A percentile compares a stretch with the other conserved stretches of the same genome.
Evolutionary conservation across 2,113 vertebrate genomes (phyloP).

Genomic region (Serinus canaria): DNA sequence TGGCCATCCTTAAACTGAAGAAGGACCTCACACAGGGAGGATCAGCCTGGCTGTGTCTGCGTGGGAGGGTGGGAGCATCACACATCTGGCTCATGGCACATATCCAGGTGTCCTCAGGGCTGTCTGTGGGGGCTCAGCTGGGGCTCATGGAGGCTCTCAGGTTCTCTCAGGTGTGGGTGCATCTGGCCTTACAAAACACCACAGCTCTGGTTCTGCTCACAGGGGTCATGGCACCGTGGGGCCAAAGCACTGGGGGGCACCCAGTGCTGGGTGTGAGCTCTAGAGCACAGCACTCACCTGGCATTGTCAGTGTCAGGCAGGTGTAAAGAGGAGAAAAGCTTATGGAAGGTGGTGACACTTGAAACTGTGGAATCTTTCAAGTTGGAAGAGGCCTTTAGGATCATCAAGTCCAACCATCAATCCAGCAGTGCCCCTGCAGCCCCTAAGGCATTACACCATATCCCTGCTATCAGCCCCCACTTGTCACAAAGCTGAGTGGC

Average conservation of each 20-base stretch:
- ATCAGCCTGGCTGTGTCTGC: background rate
- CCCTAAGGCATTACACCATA: background rate
- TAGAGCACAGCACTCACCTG: background rate
- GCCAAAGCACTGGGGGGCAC: background rate
- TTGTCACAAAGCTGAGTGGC: background rate
- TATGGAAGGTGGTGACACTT: background rate
- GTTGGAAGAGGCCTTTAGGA: background rate
- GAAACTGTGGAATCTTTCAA: too few species aligned
- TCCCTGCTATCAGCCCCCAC: background rate
- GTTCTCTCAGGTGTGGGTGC: background rate
- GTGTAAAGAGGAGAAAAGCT: background rate
- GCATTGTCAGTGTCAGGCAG: background rate
- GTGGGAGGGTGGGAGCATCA: background rate
- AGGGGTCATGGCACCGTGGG: background rate
- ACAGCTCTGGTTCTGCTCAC: background rate
- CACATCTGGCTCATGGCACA: background rate
- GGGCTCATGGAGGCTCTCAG: background rate
- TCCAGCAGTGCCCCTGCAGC: background rate
- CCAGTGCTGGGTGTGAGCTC: background rate
- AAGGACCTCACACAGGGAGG: background rate
- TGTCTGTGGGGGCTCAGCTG: background rate
- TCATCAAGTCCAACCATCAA: too few species aligned
- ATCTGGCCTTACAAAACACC: background rate
- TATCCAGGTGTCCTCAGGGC: background rate
- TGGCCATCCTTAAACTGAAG: background rate